Evolutionary conservation across 2,113 vertebrate genomes (phyloP).

Genomic region (Passerina amoena): DNA sequence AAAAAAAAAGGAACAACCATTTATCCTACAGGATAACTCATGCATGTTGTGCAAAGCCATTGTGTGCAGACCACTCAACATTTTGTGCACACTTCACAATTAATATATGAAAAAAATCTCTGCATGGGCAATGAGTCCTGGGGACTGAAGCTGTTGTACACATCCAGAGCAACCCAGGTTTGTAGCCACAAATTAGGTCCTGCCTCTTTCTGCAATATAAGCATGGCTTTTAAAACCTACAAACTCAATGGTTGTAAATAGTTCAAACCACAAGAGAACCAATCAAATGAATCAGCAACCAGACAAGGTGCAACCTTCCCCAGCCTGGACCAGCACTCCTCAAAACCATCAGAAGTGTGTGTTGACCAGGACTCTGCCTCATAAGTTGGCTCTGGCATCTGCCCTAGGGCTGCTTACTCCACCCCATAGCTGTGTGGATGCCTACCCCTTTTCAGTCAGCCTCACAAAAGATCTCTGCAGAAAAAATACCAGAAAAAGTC

Average conservation of each 20-base stretch:
- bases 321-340: background rate
- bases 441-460: background rate
- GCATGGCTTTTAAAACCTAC: background rate
- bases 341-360: background rate
- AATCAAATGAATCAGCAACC: background rate
- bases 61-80: background rate
- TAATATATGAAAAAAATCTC: background rate
- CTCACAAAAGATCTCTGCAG: background rate
- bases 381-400: background rate
- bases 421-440: background rate
- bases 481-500: background rate
- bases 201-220: background rate
- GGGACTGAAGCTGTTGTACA: background rate
- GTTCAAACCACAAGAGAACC: background rate
- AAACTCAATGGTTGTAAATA: background rate
- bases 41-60: background rate
- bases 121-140: background rate
- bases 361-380: background rate
- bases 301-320: background rate
- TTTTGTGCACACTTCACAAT: background rate
- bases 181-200: background rate
- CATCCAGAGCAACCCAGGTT: background rate
- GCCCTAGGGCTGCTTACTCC: background rate
- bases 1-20: background rate
- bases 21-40: background rate